These are phyloP conservation scores for Sturmia bella DNA, from an alignment of 2,888 invertebrate species.

Conservation along the genomic window DNA sequence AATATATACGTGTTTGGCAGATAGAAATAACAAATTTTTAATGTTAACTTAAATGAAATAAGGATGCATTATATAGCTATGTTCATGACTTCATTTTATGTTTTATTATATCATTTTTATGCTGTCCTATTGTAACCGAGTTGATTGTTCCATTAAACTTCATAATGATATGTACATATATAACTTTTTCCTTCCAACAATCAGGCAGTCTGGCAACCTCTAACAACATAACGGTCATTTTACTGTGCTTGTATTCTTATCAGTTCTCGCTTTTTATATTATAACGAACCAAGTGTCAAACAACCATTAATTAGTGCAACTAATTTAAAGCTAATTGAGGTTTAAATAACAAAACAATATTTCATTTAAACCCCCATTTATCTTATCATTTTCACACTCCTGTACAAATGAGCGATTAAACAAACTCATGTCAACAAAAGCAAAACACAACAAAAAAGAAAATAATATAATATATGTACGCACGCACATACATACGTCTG, in stretches of 20 bases:
- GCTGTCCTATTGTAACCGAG: neutral
- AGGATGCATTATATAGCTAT: too few species aligned
- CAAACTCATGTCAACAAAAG: constrained; percentile 13
- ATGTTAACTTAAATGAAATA: too few species aligned
- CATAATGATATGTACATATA: too few species aligned
- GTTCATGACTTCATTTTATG: too few species aligned
- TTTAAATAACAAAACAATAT: constrained; percentile 50
- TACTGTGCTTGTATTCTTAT: constrained; percentile 46
- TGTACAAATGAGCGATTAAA: constrained; percentile 34
- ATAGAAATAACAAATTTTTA: too few species aligned
- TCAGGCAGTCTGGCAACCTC: neutral
- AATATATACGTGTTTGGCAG: too few species aligned
- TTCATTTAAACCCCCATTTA: constrained; percentile 44
- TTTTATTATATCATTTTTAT: too few species aligned
- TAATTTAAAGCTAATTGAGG: constrained; percentile 52
- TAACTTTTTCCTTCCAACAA: neutral
- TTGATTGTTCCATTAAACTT: neutral
- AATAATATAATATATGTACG: neutral
- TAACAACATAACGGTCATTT: constrained; percentile 34
- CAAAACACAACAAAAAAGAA: constrained; percentile 21
- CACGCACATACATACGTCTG: neutral
- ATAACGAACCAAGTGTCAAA: constrained; percentile 39
- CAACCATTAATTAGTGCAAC: constrained; percentile 42
- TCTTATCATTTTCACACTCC: constrained; percentile 56
- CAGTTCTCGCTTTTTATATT: constrained; percentile 1